Base-by-base conservation (phyloP, 2,888 invertebrate species). In the Zelleria hepariella region DNA sequence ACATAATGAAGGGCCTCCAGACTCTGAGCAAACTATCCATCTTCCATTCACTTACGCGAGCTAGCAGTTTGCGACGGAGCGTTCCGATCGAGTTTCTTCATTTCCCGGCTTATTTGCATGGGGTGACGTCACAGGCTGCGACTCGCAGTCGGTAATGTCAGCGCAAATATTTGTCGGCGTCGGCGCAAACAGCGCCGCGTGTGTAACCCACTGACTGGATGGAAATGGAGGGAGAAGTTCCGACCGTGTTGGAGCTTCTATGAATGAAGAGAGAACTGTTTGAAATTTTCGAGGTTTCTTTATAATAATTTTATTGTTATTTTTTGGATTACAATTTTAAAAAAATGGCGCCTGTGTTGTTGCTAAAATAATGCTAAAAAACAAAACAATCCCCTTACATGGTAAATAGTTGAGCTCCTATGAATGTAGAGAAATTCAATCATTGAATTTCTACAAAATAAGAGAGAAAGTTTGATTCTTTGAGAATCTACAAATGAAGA, bases 111-210 rank as follows among this genome's bases (percentile, higher is more conserved):
- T 42, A 42, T 42, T 42, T 42, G 32, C 32, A 42, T 42, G 32
- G 32, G 32, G 32, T 42, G 32, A 42, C 32, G 32, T 42, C 32
- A 42, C 32, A 18, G 23, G 23, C 51, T 42, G 51, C 51, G 51
- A 23, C 7, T 20, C 51, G 23, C 21, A 51, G 21, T 18, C 61
- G 62, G 63, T 64, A 63, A 65, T 65, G 65, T 63, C 60, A 58
- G 49, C 26, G 60, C 63, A 67, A 69, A 70, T 66, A 70, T 69
- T 69, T 66, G 66, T 62, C 53, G 18, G 64, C 55, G 60, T 47
- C 60, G 62, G 58, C 63, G 51, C 51, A 51, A 51, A 51, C 51
- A 51, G 2, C 23, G 51, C 51, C 21, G 20, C 51, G 51, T 51
- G 23, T 21, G 51, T 51, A 51, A 51, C 51, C 23, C 21, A 21